A percentile compares a stretch with the other conserved stretches of the same genome.
These are phyloP conservation scores for Hoplias malabaricus DNA, from an alignment of 2,113 vertebrate species.

Conservation along the genomic window DNA sequence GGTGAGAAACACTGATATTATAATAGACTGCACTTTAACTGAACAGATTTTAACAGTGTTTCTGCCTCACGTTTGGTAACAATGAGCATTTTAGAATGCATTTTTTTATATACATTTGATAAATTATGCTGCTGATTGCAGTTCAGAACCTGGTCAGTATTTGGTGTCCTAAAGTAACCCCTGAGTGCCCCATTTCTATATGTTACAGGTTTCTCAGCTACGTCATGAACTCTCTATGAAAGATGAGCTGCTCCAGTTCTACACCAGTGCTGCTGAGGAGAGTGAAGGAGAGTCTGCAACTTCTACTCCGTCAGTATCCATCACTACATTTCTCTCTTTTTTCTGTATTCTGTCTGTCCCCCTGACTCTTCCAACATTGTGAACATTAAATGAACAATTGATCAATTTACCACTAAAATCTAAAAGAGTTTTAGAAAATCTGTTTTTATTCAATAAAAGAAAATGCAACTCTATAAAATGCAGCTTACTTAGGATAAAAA, in stretches of 20 bases:
- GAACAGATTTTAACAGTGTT: not conserved
- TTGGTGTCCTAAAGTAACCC: not conserved
- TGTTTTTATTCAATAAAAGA: no score
- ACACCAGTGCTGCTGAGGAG: slow-evolving; percentile 90
- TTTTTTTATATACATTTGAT: not conserved
- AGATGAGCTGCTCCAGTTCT: slow-evolving; percentile 97
- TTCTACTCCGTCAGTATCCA: slow-evolving; percentile 86
- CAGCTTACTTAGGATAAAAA: no score
- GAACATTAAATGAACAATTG: no score
- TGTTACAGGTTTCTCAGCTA: slow-evolving; percentile 88
- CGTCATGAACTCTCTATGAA: slow-evolving; percentile 97
- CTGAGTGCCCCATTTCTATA: not conserved
- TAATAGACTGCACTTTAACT: not conserved
- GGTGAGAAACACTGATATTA: slow-evolving; percentile 48
- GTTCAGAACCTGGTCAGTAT: not conserved
- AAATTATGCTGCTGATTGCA: not conserved
- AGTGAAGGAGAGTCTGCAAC: slow-evolving; percentile 88
- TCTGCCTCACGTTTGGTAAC: not conserved
- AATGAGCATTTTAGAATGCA: not conserved
- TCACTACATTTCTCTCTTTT: not conserved
- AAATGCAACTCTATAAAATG: no score
- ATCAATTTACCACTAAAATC: no score
- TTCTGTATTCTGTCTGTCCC: not conserved
- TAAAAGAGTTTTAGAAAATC: no score
- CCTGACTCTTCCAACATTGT: not conserved